Percentiles rank a stretch among this genome's conserved stretches.
phyloP scores from a whole-genome alignment of 92 coral and sea anemone genomes.

The Porites cylindrica region DNA sequence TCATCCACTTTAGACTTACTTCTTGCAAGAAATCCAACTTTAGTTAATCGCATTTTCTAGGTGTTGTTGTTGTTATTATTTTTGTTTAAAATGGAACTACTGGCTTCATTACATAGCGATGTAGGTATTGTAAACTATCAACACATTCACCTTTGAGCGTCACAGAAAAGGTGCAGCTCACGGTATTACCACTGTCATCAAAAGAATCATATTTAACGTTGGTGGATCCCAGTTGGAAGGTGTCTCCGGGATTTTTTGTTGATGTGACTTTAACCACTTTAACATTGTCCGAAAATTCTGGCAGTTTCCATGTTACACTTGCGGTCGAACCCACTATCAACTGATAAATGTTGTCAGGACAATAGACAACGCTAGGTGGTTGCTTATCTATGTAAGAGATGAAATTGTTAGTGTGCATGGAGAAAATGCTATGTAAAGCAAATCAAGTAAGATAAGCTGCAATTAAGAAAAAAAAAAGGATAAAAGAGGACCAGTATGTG shows the following conservation, averaged over 20 bases:
- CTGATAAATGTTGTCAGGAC: constrained; percentile 58
- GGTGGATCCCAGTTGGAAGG: constrained; percentile 44
- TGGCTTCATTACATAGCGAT: background rate
- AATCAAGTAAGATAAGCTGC: no score
- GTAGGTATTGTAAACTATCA: no score
- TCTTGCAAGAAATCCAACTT: no score
- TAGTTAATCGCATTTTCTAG: no score
- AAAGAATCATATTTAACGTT: constrained; percentile 65
- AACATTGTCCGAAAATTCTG: constrained; percentile 75
- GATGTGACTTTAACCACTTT: constrained; percentile 63
- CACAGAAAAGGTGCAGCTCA: constrained; percentile 60
- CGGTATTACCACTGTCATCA: constrained; percentile 67
- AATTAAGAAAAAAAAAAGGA: no score
- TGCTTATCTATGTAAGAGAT: constrained; percentile 44
- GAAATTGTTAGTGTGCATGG: background rate
- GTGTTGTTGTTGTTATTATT: no score
- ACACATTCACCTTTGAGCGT: constrained; percentile 53
- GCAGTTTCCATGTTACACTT: constrained; percentile 65
- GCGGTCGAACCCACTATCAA: constrained; percentile 8
- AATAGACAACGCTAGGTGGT: constrained; percentile 65
- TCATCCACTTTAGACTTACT: no score
- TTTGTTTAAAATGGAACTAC: background rate
- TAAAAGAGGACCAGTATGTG: no score
- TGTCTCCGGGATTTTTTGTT: constrained; percentile 59
- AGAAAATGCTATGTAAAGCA: no score